These are phyloP conservation scores for Oncorhynchus clarkii DNA, from an alignment of 2,113 vertebrate genomes.

Conservation along the genomic window DNA sequence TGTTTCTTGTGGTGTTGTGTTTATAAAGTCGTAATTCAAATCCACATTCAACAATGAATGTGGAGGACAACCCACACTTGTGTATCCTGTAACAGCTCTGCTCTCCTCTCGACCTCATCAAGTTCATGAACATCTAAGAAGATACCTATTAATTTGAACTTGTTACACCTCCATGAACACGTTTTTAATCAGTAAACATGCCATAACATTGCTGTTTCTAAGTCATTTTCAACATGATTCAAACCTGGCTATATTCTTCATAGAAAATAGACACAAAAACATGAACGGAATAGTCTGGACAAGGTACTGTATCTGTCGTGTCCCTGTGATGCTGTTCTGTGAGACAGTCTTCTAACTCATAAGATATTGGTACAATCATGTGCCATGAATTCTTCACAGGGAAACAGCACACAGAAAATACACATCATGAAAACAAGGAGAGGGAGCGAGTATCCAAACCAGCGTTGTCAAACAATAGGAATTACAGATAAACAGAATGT, in stretches of 20 bases:
- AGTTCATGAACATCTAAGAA: not conserved
- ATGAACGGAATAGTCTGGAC: too few relatives aligned
- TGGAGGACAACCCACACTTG: not conserved
- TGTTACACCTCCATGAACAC: not conserved
- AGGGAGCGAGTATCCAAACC: not conserved
- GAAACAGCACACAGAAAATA: not conserved
- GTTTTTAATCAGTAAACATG: too few relatives aligned
- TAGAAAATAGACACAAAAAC: not conserved
- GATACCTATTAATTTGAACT: not conserved
- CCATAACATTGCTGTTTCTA: not conserved
- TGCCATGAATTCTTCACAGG: not conserved
- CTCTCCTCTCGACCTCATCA: too few relatives aligned
- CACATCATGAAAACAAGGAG: not conserved
- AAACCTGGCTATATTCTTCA: not conserved
- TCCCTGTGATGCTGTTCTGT: not conserved
- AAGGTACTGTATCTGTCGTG: too few relatives aligned
- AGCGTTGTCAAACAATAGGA: not conserved
- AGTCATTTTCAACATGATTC: not conserved
- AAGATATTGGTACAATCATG: not conserved
- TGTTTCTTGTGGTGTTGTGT: not conserved
- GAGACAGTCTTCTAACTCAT: not conserved
- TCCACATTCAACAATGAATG: not conserved
- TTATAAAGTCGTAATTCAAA: not conserved
- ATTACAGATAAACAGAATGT: not conserved
- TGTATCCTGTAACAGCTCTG: too few relatives aligned